Conservation (phyloP, 2,888 invertebrate species). For the Caenorhabditis afra region DNA sequence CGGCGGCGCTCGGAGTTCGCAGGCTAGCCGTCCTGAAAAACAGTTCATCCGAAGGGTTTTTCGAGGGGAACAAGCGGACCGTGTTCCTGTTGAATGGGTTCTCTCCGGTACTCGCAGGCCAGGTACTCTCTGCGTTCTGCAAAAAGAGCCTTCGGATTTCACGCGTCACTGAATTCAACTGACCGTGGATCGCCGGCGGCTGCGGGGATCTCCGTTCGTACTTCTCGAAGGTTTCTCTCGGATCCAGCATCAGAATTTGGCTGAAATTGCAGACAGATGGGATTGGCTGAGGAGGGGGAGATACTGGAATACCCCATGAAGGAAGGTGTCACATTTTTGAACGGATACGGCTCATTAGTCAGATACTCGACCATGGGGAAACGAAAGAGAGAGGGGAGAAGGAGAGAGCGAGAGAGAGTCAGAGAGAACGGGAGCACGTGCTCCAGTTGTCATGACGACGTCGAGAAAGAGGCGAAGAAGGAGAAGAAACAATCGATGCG, state of each 20-base stretch:
- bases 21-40: constrained; percentile 13
- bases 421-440: constrained; percentile 4
- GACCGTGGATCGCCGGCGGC: constrained; percentile 30
- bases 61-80: too few species aligned
- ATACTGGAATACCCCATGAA: constrained; percentile 24
- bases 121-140: constrained; percentile 44
- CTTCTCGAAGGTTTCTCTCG: constrained; percentile 74
- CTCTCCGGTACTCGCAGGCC: constrained; percentile 49
- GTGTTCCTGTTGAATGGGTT: constrained; percentile 20
- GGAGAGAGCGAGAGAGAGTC: not conserved
- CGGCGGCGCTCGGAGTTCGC: constrained; percentile 1
- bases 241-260: constrained; percentile 55
- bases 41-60: too few species aligned
- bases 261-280: too few species aligned
- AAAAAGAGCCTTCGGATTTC: constrained; percentile 2
- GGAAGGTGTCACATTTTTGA: constrained; percentile 28
- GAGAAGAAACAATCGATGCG: constrained; percentile 13
- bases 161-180: not conserved
- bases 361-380: constrained; percentile 37
- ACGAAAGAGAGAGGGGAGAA: constrained; percentile 10
- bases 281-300: not conserved
- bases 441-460: constrained; percentile 10
- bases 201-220: constrained; percentile 70
- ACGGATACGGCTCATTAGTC: constrained; percentile 49
- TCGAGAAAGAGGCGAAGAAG: not conserved